phyloP scores from a whole-genome alignment of 1,140 invertebrate genomes.

The Halictus rubicundus region DNA sequence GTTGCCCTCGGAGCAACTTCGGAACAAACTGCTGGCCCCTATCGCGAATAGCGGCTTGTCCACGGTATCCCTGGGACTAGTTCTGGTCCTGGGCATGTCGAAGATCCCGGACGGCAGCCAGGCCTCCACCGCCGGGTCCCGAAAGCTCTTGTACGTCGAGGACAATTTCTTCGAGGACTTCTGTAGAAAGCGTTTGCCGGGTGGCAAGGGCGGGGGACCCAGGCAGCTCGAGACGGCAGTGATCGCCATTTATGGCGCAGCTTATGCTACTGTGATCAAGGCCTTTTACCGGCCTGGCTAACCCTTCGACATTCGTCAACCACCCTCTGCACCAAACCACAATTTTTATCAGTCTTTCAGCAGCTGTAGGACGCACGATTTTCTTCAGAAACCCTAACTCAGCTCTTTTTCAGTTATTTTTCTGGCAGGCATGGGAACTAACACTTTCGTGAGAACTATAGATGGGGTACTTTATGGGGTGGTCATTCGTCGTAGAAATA shows the following conservation, averaged over 20 bases:
- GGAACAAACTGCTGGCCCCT: slow-evolving; percentile 67
- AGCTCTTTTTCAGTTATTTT: too few species aligned
- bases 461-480: too few species aligned
- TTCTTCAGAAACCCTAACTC: too few species aligned
- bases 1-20: slow-evolving; percentile 79
- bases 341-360: too few species aligned
- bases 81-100: slow-evolving; percentile 43
- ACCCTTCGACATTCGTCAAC: too few species aligned
- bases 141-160: slow-evolving; percentile 80
- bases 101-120: slow-evolving; percentile 70
- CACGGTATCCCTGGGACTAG: neutral
- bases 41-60: slow-evolving; percentile 13
- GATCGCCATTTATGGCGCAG: slow-evolving; percentile 69
- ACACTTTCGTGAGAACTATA: too few species aligned
- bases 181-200: slow-evolving; percentile 74
- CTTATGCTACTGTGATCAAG: neutral
- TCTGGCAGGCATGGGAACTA: too few species aligned
- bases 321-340: too few species aligned
- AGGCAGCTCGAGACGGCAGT: slow-evolving; percentile 74
- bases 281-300: too few species aligned
- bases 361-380: too few species aligned
- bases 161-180: slow-evolving; percentile 74
- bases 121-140: slow-evolving; percentile 78
- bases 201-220: slow-evolving; percentile 78
- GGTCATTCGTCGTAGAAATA: too few species aligned